Percentiles rank a stretch among this genome's conserved stretches.
phyloP scores from a whole-genome alignment of 2,888 invertebrate genomes.

The Dascillus cervinus region DNA sequence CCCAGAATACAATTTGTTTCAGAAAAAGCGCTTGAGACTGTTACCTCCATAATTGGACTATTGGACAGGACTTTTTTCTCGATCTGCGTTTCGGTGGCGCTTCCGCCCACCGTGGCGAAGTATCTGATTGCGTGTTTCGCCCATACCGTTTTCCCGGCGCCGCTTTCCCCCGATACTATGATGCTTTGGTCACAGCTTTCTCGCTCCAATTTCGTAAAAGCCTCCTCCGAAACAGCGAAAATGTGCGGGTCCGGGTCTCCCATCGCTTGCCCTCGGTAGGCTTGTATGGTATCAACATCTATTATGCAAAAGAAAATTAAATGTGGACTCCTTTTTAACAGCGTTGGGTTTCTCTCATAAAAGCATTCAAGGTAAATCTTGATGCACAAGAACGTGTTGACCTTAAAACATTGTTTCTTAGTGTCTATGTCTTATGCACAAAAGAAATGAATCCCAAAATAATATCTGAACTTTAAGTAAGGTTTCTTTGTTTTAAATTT shows the following conservation, averaged over 20 bases:
- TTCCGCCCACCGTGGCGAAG: constrained; percentile 91
- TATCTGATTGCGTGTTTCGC: constrained; percentile 99
- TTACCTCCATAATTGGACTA: constrained; percentile 97
- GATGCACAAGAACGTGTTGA: no score
- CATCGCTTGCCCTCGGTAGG: constrained; percentile 89
- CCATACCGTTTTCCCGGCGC: constrained; percentile 97
- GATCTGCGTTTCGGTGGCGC: constrained; percentile 77
- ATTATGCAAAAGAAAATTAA: no score
- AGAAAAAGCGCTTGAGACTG: no score
- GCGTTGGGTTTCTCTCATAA: no score
- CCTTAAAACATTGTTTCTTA: no score
- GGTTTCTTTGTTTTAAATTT: no score
- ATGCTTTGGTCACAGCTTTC: constrained; percentile 73
- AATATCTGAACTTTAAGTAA: no score
- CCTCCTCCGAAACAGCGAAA: constrained; percentile 97
- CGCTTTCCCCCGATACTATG: constrained; percentile 94
- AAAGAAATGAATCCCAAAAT: no score
- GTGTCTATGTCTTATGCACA: no score
- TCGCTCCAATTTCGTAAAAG: constrained; percentile 90
- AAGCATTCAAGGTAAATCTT: no score
- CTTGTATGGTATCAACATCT: constrained; percentile 86
- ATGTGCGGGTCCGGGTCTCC: constrained; percentile 97
- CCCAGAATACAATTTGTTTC: no score
- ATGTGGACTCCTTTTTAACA: no score
- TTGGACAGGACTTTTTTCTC: constrained; percentile 94